Evolutionary conservation across 2,888 invertebrate species (phyloP), one percentile per base, ranked within the genome.

Genomic region (Epirrita christyi): DNA sequence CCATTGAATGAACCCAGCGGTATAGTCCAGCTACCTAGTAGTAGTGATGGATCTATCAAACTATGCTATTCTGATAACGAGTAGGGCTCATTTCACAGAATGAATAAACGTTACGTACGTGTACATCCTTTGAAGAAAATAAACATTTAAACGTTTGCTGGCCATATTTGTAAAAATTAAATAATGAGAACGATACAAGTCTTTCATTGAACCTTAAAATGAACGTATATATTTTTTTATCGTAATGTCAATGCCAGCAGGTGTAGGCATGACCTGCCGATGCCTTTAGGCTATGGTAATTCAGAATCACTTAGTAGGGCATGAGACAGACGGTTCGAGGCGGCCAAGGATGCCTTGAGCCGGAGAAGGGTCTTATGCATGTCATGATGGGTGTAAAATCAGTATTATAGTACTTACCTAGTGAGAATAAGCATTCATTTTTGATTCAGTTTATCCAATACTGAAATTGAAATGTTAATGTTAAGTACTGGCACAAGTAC

Each of bases 241-340:
- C 34, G 41, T 45, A 38, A 54, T 55, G 59, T 55, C 55, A 55
- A 62, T 59, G 62, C 37, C 42, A 55, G 32, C 62, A 59, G 52
- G 62, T 55, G 48, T 51, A 47, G 46, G 46, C 48, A 46, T 45
- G 47, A 44, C 21, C 50, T 44, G 55, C 32, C 46, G 50, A 55
- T 50, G 64, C 55, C 58, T 65, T 62, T 47, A 56, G 58, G 63
- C 43, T 61, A 67, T 65, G 63, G 43, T 65, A 65, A 65, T 67
- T 50, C 45, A 46, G 55, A 50, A 56, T 43, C 51, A 48, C 54
- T 58, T 55, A 49, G 53, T 58, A 63, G 56, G 63, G 61, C 63
- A 59, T 50, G 53, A 56, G 61, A 55, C 50, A 45, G 54, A 45
- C 56, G 55, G 64, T 56, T 61, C 63, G 65, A 56, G 59, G 55